Percentiles rank a stretch among this genome's conserved stretches.
phyloP scores from a whole-genome alignment of 2,797 vertebrate genomes.

The Enoplosus armatus region DNA sequence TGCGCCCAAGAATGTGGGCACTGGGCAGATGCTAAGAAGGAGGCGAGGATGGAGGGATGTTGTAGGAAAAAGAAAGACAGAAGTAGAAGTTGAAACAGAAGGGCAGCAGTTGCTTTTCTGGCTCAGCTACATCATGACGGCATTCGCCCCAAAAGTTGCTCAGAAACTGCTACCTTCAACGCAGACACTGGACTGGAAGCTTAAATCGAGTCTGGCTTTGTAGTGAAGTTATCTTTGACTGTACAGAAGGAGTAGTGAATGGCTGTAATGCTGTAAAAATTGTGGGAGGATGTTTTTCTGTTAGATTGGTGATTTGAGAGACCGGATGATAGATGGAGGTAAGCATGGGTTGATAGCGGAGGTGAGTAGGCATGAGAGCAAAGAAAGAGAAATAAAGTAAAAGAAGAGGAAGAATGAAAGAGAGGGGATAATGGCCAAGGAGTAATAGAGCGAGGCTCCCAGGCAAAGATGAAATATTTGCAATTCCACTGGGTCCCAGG shows the following conservation, averaged over 20 bases:
- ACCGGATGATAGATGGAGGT: conserved; percentile 36
- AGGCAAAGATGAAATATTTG: conserved; percentile 90
- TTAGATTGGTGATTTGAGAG: conserved; percentile 48
- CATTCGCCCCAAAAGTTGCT: conserved; percentile 30
- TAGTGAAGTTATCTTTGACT: conserved; percentile 53
- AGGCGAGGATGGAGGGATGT: conserved; percentile 64
- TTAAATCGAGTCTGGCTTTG: conserved; percentile 25
- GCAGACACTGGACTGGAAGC: not conserved
- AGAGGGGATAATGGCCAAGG: conserved; percentile 76
- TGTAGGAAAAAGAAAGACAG: conserved; percentile 39
- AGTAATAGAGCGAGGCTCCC: conserved; percentile 79
- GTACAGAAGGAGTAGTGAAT: conserved; percentile 8
- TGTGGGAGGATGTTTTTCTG: conserved; percentile 39
- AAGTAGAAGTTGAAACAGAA: conserved; percentile 54
- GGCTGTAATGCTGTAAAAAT: conserved; percentile 29
- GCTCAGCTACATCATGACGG: conserved; percentile 26
- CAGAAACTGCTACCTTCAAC: conserved; percentile 16
- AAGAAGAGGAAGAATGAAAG: conserved; percentile 68
- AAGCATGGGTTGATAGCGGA: conserved; percentile 31
- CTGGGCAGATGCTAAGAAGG: conserved; percentile 77
- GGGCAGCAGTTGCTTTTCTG: conserved; percentile 45
- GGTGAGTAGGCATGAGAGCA: conserved; percentile 44
- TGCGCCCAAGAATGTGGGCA: conserved; percentile 75
- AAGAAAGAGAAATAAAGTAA: conserved; percentile 48
- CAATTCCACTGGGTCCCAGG: conserved; percentile 85